Evolutionary conservation across 2,888 invertebrate genomes (phyloP), one percentile per base, ranked within the genome.

Genomic region (Drosophila robusta): DNA sequence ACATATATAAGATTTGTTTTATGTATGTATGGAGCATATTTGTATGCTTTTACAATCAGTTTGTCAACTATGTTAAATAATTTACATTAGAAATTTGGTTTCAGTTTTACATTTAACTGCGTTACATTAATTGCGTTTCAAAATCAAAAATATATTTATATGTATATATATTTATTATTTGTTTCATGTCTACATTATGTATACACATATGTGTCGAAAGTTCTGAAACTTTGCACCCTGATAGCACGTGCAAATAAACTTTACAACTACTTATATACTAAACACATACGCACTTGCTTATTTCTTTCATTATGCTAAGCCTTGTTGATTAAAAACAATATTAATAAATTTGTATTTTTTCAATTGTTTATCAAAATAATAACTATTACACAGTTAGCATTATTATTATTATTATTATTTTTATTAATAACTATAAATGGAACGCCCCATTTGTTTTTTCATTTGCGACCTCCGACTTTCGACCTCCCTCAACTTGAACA

Each of bases 31-130:
- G 8, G 12, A 47, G 50, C 52, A 68, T 46, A 24, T 3, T 38
- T 38, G 44, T 58, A 51, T 57, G 61, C 52, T 29, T n/a, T 47
- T 60, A 58, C 70, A 65, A 65, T 52, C 26, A 45, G 50, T 60
- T 65, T 55, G 44, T 72, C 49, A 32, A 47, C 41, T 71, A 61
- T 61, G 24, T 74, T 87, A 77, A 87, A 78, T 84, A 75, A 87
- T 78, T 78, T 81, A 81, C 78, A 84, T 84, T 67, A 75, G 49
- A 84, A 78, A 87, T 70, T 77, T 78, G 70, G 79, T 75, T 75
- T 78, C 64, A 70, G 41, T 64, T 70, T 65, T 60, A 61, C 50
- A 58, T 55, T 55, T 41, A 64, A 60, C 47, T 73, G 70, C 38
- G 36, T 38, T 72, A 49, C 44, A 61, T 47, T 29, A 69, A 51